phyloP scores from a whole-genome alignment of 2,113 vertebrate species.

The Megaceryle torquata region DNA sequence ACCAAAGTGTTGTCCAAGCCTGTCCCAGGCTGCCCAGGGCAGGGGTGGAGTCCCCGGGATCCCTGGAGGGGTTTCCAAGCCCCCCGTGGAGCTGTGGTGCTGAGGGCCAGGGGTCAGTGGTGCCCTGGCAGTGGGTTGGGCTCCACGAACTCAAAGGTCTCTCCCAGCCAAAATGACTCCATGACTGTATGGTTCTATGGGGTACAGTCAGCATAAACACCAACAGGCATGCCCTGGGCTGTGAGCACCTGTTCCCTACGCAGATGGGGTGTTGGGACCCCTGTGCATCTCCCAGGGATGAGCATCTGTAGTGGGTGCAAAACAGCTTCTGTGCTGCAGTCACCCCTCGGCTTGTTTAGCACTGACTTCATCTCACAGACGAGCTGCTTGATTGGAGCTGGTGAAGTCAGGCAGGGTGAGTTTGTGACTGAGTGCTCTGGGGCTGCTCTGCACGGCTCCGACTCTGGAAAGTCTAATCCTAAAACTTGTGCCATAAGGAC shows the following conservation, averaged over 20 bases:
- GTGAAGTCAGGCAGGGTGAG: neutral
- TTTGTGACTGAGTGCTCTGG: rapidly evolving
- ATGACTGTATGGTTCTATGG: neutral
- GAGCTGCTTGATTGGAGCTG: neutral
- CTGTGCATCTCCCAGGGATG: rapidly evolving
- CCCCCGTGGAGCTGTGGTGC: too few species aligned
- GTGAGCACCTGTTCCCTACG: rapidly evolving
- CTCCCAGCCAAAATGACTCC: too few species aligned
- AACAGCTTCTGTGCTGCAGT: neutral
- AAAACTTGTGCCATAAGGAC: neutral
- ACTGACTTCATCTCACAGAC: neutral
- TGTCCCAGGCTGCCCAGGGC: too few species aligned
- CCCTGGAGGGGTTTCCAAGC: too few species aligned
- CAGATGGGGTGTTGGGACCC: neutral
- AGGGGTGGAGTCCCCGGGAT: too few species aligned
- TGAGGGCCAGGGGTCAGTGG: too few species aligned
- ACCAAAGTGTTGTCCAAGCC: neutral
- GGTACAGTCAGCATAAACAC: rapidly evolving
- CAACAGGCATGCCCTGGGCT: rapidly evolving
- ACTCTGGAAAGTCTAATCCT: neutral
- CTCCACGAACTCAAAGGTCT: too few species aligned
- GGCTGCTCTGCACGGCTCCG: neutral
- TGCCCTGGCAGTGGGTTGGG: too few species aligned
- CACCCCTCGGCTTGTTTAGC: neutral
- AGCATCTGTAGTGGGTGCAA: neutral